Evolutionary conservation across 1,140 invertebrate species (phyloP), one percentile per base, ranked within the genome.

Genomic region (Zelostemma sp.): DNA sequence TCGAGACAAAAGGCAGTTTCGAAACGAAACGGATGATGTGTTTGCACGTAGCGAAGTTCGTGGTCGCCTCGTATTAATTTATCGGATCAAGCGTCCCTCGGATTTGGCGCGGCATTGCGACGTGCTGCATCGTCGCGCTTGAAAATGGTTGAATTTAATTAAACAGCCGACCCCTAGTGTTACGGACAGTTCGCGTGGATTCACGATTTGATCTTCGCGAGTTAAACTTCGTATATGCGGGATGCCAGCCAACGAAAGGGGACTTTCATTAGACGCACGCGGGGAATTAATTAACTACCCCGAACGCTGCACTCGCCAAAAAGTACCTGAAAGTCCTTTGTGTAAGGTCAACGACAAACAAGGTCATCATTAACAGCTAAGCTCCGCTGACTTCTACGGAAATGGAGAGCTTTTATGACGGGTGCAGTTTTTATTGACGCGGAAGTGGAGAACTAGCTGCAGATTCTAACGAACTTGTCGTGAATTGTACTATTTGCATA

Each of bases 71-170:
- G 68, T 74, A 75, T 78, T 72, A 76, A 74, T 74, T 74, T 75
- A 74, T 76, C 68, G 68, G 68, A 75, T 69, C 60, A 65, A 57
- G 48, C 49, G 45, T 28, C 57, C 47, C 46, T 47, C 35, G 62
- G 48, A 65, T 61, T 62, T 60, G 19, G 49, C 31, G 55, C 21
- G 15, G 19, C 48, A 17, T 18, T 49, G 31, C 56, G 50, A 53
- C 31, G 31, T 12, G 31, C 14, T 53, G 60, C 70, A 76, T 69
- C 67, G 69, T 61, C 49, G 68, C 72, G 70, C 70, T 75, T 50
- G 75, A 76, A 78, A 85, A 77, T 74, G 72, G 64, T 76, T 78
- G 78, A 81, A 84, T 85, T 84, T 83, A 85, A 85, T 85, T 84
- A 85, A 84, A 83, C 72, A 68, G 63, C 54, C 64, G 43, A 54